Conservation (phyloP, 92 coral and sea anemone species). For the Meandrina meandrites region DNA sequence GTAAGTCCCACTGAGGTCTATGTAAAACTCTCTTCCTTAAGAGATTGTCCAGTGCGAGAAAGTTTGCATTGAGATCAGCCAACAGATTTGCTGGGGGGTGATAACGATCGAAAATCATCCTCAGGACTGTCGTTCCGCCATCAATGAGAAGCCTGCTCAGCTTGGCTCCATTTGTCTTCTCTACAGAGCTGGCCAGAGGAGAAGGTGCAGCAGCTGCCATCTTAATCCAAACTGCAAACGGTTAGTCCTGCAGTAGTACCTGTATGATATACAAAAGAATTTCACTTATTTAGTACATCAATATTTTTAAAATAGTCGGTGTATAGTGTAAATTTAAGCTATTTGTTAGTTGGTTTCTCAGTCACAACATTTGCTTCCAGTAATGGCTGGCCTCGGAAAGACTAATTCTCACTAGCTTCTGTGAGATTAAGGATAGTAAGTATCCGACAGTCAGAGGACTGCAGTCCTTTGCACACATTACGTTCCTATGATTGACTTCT, state of each 20-base stretch:
- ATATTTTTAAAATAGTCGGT: too few relatives aligned
- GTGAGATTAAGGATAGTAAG: too few relatives aligned
- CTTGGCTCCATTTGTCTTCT: not conserved
- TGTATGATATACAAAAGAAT: not conserved
- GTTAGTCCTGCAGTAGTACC: not conserved
- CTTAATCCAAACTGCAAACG: not conserved
- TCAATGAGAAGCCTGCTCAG: too few relatives aligned
- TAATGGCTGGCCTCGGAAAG: not conserved
- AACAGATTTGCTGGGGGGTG: conserved; percentile 16
- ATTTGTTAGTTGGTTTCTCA: not conserved
- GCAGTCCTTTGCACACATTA: too few relatives aligned
- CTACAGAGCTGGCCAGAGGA: not conserved
- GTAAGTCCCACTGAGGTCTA: conserved; percentile 5
- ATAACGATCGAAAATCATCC: not conserved
- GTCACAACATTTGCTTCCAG: not conserved
- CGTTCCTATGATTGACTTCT: too few relatives aligned
- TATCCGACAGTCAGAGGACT: too few relatives aligned
- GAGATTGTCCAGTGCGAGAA: not conserved
- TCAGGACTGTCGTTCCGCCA: not conserved
- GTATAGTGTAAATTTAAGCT: too few relatives aligned
- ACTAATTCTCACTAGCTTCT: too few relatives aligned
- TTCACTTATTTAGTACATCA: too few relatives aligned
- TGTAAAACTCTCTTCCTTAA: not conserved
- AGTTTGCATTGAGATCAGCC: not conserved
- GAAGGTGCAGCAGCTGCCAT: conserved; percentile 11